A percentile compares a stretch with the other conserved stretches of the same genome.
phyloP scores from a whole-genome alignment of 2,113 vertebrate genomes.

The Gobiocypris rarus region DNA sequence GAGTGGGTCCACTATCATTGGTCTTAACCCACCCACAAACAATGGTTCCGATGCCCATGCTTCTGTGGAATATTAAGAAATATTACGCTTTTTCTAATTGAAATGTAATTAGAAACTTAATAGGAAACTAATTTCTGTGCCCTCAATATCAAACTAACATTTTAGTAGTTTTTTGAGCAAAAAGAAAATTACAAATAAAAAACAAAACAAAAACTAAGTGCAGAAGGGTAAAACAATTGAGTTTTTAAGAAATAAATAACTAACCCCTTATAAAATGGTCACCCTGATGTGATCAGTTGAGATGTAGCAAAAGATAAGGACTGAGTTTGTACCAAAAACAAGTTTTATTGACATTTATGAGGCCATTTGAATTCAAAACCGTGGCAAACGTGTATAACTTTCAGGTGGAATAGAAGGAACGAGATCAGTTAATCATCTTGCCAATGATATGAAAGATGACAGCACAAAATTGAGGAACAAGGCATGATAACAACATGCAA shows the following conservation, averaged over 20 bases:
- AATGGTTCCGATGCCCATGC: no score
- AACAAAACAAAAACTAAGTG: background rate
- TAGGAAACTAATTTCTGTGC: no score
- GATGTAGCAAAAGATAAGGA: background rate
- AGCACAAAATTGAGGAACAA: background rate
- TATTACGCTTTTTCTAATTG: no score
- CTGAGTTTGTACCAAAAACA: conserved; percentile 6
- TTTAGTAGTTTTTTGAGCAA: no score
- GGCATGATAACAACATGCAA: background rate
- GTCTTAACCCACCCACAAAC: no score
- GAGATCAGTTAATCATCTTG: background rate
- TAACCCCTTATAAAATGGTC: background rate
- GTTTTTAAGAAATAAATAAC: background rate
- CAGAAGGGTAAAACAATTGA: background rate
- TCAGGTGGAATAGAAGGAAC: background rate
- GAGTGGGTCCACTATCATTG: no score
- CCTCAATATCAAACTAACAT: no score
- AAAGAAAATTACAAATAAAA: no score
- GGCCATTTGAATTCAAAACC: background rate
- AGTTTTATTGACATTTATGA: conserved; percentile 20
- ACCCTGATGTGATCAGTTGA: background rate
- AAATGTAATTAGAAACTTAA: no score
- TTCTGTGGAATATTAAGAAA: no score
- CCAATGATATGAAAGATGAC: background rate
- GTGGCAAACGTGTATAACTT: background rate